Base-by-base conservation (phyloP, 2,113 vertebrate genomes). In the Saiga tatarica region DNA sequence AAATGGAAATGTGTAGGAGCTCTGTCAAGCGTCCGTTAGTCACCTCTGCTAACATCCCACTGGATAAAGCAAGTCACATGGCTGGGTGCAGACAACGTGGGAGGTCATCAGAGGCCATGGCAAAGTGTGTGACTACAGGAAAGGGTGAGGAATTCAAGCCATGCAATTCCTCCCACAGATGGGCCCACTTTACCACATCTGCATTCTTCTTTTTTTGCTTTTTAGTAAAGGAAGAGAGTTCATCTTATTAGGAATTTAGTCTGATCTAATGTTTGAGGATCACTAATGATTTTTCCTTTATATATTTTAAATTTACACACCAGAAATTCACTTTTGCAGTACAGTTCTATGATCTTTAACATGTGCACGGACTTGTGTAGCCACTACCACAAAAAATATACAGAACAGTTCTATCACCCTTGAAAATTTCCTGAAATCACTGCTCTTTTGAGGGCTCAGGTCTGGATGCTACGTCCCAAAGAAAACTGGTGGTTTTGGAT, bases 261-360 rank as follows among this genome's bases (percentile, higher is more conserved):
- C 82, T 90, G 12, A 62, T 50, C 82, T 91, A 64, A 83, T 33
- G 45, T 26, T 81, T 52, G 16, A 84, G 39, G n/a, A 53, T 79
- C 25, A 50, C 42, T 83, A 85, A 52, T n/a, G 33, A 71, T n/a
- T 53, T 91, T 89, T 71, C 17, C 36, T 91, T 91, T 55, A 30
- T 42, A 17, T 82, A 86, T 93, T 87, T 79, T 8, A 62, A 93
- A 84, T 52, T 67, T 52, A 17, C 57, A 64, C 47, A 13, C 3
- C 84, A 19, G 50, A 76, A 88, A 76, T 59, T 53, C 30, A 53
- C 26, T 87, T 85, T 4, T 15, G 10, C 2, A 39, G 1, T 52
- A 17, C 7, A 28, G 23, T 83, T 92, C n/a, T 89, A 14, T 57
- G 52, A 81, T 39, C 87, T 91, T 89, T 67, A 91, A 36, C n/a